These are phyloP conservation scores for Anabas testudineus DNA, from an alignment of 2,797 vertebrate genomes.

Conservation along the genomic window DNA sequence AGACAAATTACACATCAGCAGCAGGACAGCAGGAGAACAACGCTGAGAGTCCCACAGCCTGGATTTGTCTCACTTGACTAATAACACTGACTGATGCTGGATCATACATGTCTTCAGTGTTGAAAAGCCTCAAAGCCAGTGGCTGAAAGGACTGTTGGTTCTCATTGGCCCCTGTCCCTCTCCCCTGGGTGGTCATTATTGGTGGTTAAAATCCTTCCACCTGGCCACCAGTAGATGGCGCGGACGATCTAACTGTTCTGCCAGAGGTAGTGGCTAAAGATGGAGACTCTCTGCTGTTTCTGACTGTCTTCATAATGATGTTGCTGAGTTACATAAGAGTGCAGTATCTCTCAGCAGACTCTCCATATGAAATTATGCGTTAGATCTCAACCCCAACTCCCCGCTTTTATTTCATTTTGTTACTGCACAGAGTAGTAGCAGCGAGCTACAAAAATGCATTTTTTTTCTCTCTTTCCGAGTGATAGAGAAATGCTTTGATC, in stretches of 20 bases:
- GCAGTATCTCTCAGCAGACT: conserved; percentile 81
- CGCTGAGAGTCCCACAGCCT: conserved; percentile 46
- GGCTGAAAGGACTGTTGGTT: conserved; percentile 63
- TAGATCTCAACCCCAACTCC: conserved; percentile 74
- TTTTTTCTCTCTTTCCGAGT: conserved; percentile 40
- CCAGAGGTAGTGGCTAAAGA: conserved; percentile 52
- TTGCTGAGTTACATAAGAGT: conserved; percentile 85
- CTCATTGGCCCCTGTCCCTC: conserved; percentile 41
- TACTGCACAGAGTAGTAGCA: conserved; percentile 53
- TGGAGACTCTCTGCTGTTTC: conserved; percentile 60
- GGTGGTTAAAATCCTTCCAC: conserved; percentile 52
- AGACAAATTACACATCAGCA: conserved; percentile 73
- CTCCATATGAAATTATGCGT: conserved; percentile 78
- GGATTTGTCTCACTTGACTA: conserved; percentile 75
- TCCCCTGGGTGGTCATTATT: conserved; percentile 78
- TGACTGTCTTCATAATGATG: conserved; percentile 82
- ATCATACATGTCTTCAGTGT: conserved; percentile 74
- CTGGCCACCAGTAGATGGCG: conserved; percentile 82
- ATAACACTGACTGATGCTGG: conserved; percentile 56
- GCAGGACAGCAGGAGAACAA: conserved; percentile 36
- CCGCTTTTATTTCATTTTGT: conserved; percentile 68
- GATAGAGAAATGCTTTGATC: conserved; percentile 81
- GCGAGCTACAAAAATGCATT: conserved; percentile 55
- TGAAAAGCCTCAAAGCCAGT: conserved; percentile 64
- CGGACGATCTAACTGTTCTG: conserved; percentile 64